Evolutionary conservation across 2,113 vertebrate species (phyloP).

Genomic region (Anthoscopus minutus): DNA sequence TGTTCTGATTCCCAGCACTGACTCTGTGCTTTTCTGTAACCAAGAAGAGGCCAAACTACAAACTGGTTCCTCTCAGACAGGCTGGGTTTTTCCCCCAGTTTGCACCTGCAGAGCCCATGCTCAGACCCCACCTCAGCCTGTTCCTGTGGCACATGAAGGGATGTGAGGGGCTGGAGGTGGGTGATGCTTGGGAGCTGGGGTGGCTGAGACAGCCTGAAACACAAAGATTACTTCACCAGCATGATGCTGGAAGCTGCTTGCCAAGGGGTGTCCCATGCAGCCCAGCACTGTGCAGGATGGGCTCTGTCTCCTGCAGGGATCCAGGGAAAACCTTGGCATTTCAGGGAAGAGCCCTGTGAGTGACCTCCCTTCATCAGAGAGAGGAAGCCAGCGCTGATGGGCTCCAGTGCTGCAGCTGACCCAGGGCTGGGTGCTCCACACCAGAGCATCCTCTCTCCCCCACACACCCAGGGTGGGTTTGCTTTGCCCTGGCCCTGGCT

Average conservation of each 20-base stretch:
- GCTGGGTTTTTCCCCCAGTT: rapidly evolving
- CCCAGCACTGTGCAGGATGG: background rate
- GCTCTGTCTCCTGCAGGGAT: background rate
- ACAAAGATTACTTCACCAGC: background rate
- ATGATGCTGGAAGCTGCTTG: background rate
- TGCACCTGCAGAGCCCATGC: background rate
- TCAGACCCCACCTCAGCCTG: background rate
- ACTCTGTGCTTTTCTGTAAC: background rate
- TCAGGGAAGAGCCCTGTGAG: background rate
- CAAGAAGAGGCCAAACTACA: background rate
- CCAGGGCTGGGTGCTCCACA: background rate
- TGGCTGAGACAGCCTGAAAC: background rate
- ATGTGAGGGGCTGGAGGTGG: background rate
- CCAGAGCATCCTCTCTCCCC: background rate
- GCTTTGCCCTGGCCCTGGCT: background rate
- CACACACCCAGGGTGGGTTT: background rate
- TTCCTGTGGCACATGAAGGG: rapidly evolving
- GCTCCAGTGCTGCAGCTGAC: background rate
- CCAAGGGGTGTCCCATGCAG: background rate
- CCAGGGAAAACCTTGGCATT: rapidly evolving
- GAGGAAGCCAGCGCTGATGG: background rate
- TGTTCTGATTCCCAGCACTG: rapidly evolving
- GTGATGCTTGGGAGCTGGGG: background rate
- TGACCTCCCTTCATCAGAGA: rapidly evolving
- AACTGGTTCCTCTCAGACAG: rapidly evolving